Percentiles rank a stretch among this genome's conserved stretches.
These are phyloP conservation scores for Lepisosteus oculatus DNA, from an alignment of 2,113 vertebrate genomes.

Conservation along the genomic window DNA sequence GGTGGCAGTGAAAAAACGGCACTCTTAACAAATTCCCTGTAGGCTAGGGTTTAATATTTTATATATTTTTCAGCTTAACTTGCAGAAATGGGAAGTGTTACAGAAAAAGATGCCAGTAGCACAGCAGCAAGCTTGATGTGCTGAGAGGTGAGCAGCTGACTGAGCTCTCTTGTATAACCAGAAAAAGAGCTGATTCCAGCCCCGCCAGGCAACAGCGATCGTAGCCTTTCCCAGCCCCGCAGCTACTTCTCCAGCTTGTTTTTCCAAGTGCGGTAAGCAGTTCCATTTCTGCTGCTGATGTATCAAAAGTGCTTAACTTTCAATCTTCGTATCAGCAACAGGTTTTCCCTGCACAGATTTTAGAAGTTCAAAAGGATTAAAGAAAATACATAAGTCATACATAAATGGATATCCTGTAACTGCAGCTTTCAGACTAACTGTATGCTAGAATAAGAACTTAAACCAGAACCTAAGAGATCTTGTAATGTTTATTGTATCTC, in stretches of 20 bases:
- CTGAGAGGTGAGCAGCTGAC: constrained; percentile 25
- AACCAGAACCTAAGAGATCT: no score
- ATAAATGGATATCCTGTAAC: no score
- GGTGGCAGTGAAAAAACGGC: constrained; percentile 16
- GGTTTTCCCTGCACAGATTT: constrained; percentile 45
- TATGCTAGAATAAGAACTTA: no score
- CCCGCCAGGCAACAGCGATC: constrained; percentile 15
- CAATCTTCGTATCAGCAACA: constrained; percentile 45
- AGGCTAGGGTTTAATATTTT: constrained; percentile 51
- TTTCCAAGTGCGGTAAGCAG: constrained; percentile 43
- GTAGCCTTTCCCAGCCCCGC: constrained; percentile 46
- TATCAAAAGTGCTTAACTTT: constrained; percentile 50
- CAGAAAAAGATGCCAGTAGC: constrained; percentile 34
- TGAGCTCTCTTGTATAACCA: not conserved
- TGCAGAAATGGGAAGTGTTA: constrained; percentile 49
- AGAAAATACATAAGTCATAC: not conserved
- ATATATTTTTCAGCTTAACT: constrained; percentile 52
- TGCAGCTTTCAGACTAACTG: no score
- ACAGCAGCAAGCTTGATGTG: constrained; percentile 12
- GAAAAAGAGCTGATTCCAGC: not conserved
- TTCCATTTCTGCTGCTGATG: constrained; percentile 48
- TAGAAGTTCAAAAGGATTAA: constrained; percentile 44
- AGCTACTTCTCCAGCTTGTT: constrained; percentile 42
- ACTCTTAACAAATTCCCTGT: constrained; percentile 33
- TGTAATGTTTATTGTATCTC: no score